phyloP scores from a whole-genome alignment of 2,888 invertebrate genomes.

The Apodemia zela region DNA sequence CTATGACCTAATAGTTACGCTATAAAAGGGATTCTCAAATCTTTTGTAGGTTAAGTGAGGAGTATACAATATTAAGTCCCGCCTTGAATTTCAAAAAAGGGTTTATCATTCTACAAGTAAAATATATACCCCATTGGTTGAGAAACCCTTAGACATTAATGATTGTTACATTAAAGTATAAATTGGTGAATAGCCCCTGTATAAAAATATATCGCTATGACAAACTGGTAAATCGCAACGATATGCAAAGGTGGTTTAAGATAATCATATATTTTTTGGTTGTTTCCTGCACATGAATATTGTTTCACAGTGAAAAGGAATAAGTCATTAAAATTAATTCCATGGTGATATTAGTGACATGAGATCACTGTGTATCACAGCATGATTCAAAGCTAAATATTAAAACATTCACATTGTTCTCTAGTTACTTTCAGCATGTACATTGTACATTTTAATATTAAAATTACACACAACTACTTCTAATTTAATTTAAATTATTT shows the following conservation, averaged over 20 bases:
- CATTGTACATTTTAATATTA: background rate
- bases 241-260: background rate
- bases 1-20: background rate
- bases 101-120: background rate
- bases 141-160: background rate
- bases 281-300: background rate
- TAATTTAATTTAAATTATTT: background rate
- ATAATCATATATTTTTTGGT: background rate
- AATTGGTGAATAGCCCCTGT: background rate
- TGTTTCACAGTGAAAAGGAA: background rate
- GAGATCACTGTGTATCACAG: constrained; percentile 44
- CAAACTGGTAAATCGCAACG: background rate
- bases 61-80: background rate
- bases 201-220: background rate
- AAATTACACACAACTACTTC: background rate
- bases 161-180: background rate
- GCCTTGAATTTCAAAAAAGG: background rate
- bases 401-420: background rate
- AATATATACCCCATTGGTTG: background rate
- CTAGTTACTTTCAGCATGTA: background rate
- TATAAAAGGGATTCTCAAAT: background rate
- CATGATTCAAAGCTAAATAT: constrained; percentile 24
- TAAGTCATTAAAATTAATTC: constrained; percentile 14
- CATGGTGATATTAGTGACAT: constrained; percentile 34
- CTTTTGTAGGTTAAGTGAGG: background rate